Evolutionary conservation across 2,797 vertebrate species (phyloP).

Genomic region (Lemur catta): DNA sequence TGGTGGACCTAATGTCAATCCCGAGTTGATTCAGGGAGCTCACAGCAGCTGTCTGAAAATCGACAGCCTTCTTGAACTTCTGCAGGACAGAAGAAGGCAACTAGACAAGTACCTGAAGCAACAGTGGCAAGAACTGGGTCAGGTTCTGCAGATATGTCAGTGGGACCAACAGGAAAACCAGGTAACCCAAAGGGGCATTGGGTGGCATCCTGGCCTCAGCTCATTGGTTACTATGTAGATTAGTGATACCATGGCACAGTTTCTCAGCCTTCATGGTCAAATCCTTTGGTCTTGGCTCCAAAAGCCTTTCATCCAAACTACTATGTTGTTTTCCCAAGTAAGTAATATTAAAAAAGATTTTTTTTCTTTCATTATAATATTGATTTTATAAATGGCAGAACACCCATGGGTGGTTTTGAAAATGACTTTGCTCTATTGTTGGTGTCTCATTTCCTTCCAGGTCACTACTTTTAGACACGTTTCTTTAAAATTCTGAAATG

Average conservation of each 20-base stretch:
- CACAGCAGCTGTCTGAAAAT: slow-evolving; percentile 88
- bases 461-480: neutral
- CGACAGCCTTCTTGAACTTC: slow-evolving; percentile 90
- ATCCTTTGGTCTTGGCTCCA: neutral
- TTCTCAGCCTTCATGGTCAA: neutral
- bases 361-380: neutral
- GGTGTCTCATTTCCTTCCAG: neutral
- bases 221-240: neutral
- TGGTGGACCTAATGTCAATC: slow-evolving; percentile 85
- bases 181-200: slow-evolving; percentile 73
- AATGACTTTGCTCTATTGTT: neutral
- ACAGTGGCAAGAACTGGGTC: slow-evolving; percentile 82
- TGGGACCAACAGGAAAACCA: slow-evolving; percentile 87
- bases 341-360: neutral
- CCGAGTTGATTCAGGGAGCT: slow-evolving; percentile 82
- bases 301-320: neutral
- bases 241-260: neutral
- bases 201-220: neutral
- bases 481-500: slow-evolving; percentile 30
- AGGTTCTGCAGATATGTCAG: slow-evolving; percentile 81
- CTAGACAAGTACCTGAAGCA: slow-evolving; percentile 86
- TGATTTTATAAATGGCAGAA: slow-evolving; percentile 17
- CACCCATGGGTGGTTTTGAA: neutral
- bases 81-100: slow-evolving; percentile 91
- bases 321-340: neutral